Conservation (phyloP, 2,888 invertebrate species). For the Zeuzera pyrina region DNA sequence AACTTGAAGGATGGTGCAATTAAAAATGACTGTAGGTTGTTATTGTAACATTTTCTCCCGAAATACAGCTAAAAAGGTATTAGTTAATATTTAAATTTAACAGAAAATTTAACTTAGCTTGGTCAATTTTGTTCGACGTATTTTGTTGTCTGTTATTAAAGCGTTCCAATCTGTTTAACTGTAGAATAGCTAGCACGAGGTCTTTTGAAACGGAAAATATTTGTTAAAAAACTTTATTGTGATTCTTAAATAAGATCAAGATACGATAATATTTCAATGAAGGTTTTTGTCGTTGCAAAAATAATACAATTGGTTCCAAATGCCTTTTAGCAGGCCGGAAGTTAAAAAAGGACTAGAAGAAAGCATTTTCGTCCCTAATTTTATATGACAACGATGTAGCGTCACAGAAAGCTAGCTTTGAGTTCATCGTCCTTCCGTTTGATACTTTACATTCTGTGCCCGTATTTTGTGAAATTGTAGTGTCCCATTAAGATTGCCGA, state of each 20-base stretch:
- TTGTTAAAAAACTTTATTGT: no score
- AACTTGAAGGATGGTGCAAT: no score
- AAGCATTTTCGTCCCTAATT: constrained; percentile 13
- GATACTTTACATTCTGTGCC: constrained; percentile 20
- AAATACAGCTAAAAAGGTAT: no score
- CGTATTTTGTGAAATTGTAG: constrained; percentile 7
- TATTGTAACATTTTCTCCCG: no score
- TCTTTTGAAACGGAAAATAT: no score
- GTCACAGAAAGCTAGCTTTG: background rate
- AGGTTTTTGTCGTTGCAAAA: no score
- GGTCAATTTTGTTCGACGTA: background rate
- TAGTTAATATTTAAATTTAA: background rate
- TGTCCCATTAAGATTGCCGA: constrained; percentile 2
- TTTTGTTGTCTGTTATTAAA: background rate
- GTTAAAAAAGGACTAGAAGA: no score
- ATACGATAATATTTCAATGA: no score
- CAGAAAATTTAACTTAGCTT: background rate
- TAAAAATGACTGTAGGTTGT: no score
- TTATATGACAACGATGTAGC: constrained; percentile 20
- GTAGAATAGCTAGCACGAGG: background rate
- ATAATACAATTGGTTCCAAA: no score
- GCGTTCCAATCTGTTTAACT: background rate
- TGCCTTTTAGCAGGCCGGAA: no score
- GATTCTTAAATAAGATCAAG: no score
- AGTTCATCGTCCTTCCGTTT: constrained; percentile 12